Evolutionary conservation across 2,113 vertebrate genomes (phyloP).

Genomic region (Sphyrna mokarran): DNA sequence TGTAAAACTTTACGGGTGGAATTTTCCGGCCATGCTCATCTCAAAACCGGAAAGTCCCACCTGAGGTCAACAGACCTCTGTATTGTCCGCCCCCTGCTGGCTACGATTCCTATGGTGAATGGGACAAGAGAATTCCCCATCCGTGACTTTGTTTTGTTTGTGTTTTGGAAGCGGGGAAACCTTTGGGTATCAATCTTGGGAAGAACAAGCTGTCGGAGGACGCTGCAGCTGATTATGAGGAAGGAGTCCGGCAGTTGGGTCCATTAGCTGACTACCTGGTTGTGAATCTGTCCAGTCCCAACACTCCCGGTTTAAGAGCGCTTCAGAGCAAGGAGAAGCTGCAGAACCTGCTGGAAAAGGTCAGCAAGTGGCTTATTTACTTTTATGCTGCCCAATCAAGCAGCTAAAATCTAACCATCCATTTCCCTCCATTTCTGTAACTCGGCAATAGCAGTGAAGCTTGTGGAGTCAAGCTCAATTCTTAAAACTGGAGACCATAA

Average conservation of each 20-base stretch:
- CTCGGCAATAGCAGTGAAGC: neutral
- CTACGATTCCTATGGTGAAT: too few relatives aligned
- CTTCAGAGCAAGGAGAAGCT: conserved; percentile 78
- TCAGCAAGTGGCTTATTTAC: conserved; percentile 45
- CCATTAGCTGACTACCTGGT: conserved; percentile 90
- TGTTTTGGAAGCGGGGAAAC: conserved; percentile 67
- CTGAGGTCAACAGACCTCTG: too few relatives aligned
- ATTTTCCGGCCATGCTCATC: too few relatives aligned
- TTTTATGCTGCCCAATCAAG: neutral
- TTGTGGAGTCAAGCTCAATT: neutral
- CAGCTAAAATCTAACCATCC: neutral
- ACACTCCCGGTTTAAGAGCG: conserved; percentile 77
- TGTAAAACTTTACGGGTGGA: too few relatives aligned
- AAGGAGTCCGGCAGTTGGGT: conserved; percentile 72
- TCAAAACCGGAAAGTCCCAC: too few relatives aligned
- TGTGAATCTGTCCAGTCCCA: conserved; percentile 91
- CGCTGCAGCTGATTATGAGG: conserved; percentile 70
- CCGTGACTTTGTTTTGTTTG: neutral
- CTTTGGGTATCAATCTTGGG: conserved; percentile 87
- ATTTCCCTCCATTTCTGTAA: neutral
- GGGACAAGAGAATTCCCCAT: too few relatives aligned
- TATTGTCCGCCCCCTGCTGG: too few relatives aligned
- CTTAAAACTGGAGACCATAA: neutral
- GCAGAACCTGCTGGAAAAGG: conserved; percentile 66
- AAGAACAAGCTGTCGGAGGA: conserved; percentile 84